phyloP scores from a whole-genome alignment of 2,113 vertebrate species.

The Ammodytes marinus region DNA sequence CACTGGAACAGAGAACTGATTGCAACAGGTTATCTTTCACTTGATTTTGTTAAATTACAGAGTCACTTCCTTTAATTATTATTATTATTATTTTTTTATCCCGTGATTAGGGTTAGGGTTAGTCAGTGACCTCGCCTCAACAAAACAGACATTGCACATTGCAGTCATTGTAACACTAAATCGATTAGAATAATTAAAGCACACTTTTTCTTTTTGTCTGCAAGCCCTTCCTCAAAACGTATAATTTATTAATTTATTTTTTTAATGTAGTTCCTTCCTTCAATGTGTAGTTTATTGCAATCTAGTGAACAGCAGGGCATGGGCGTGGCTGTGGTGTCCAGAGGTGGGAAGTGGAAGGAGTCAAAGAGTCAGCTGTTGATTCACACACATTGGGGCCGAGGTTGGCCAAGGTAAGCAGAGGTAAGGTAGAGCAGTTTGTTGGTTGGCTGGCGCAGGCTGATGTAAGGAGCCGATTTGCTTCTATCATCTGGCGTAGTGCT shows the following conservation, averaged over 20 bases:
- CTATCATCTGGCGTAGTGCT: conserved; percentile 95
- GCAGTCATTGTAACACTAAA: conserved; percentile 37
- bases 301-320: conserved; percentile 22
- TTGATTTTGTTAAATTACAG: conserved; percentile 46
- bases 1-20: conserved; percentile 82
- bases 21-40: conserved; percentile 77
- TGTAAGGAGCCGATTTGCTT: conserved; percentile 43
- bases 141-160: conserved; percentile 38
- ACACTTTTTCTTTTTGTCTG: conserved; percentile 35
- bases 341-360: conserved; percentile 16
- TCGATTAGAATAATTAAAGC: conserved; percentile 56
- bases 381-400: conserved; percentile 58
- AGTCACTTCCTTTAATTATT: neutral
- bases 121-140: conserved; percentile 10
- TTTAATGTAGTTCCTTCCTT: conserved; percentile 27
- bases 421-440: conserved; percentile 75
- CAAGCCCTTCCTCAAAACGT: conserved; percentile 45
- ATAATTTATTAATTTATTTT: neutral
- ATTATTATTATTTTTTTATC: neutral
- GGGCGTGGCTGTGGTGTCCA: conserved; percentile 12
- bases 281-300: conserved; percentile 66
- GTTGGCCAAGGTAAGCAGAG: conserved; percentile 68
- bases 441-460: conserved; percentile 63
- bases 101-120: rapidly evolving
- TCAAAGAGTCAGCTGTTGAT: conserved; percentile 61